Base-by-base conservation (phyloP, 2,888 invertebrate species). In the Matsumyia berberina region DNA sequence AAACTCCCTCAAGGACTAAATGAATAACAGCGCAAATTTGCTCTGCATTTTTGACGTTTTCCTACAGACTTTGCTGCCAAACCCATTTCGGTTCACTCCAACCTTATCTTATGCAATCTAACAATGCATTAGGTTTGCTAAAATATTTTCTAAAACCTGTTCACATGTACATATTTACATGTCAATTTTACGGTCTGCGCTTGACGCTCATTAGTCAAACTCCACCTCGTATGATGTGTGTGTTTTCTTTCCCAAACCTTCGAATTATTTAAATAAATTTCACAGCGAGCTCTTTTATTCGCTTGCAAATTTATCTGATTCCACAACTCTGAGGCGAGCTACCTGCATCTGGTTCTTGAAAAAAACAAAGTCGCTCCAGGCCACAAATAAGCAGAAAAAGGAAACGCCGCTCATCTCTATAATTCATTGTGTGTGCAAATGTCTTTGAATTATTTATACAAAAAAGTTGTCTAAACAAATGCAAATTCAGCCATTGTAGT, bases 391-490 rank as follows among this genome's bases (percentile, higher is more conserved):
- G 2, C 1, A 29, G 19, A 9, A 24, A 29, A 64, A 46, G 8
- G 6, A 64, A 64, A 46, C n/a, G 15, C 17, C 31, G 29, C 44
- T 44, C 62, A 17, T 46, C 33, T 31, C 44, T 17, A 69, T n/a
- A 42, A 33, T 12, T 31, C 35, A 44, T 44, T 55, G 39, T 42
- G 11, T n/a, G n/a, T 53, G 31, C 42, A 42, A 60, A 29, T 46
- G 33, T 33, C n/a, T 46, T 5, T 69, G 69, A 55, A 69, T 69
- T 46, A 53, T 42, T 53, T 42, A 67, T 67, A 19, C 17, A 19
- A 57, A 57, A 19, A 37, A 11, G 15, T 19, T 8, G 7, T 17
- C 6, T 51, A 19, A 37, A 24, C n/a, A 29, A 46, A 69, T 69
- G 57, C 57, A 69, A 69, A 69, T 69, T 9, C 24, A 19, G 42